Base-by-base conservation (phyloP, 2,797 vertebrate species). In the Orientallactaga sibirica region DNA sequence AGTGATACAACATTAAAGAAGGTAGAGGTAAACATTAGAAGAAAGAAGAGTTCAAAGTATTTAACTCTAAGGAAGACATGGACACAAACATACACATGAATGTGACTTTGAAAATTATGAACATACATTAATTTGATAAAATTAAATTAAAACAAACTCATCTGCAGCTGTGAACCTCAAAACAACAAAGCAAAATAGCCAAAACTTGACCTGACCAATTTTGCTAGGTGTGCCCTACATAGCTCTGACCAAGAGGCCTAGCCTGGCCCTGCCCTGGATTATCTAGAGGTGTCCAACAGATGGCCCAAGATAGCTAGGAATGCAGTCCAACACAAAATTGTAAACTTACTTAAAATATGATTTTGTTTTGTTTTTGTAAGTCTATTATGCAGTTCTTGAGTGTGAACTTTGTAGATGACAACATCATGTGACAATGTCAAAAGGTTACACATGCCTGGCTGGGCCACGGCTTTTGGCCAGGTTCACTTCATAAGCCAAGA, bases 61-160 rank as follows among this genome's bases (percentile, higher is more conserved):
- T 84, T 93, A 70, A 86, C 33, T 86, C 41, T 95, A 48, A 61
- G 37, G 37, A 37, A 18, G 27, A 5, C 58, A 5, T 43, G 29
- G 29, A 77, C 74, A 24, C 48, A 16, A 15, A 19, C 37, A 48
- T 16, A 64, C 11, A 86, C 55, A 90, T 86, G 33, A 73, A 64
- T 0, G 27, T 48, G 48, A 64, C 58, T 75, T 86, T 77, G 73
- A 82, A 92, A 95, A 85, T 87, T 90, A 95, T 25, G 55, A 80
- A 90, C 33, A 95, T 78, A 58, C 75, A 89, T 84, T 94, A 84
- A 29, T 86, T 95, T 58, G 5, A 92, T 76, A 96, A 95, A 95
- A 77, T 86, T 73, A 95, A 86, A 74, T 71, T 66, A 75, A 90
- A 92, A 86, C 43, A 87, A 94, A 76, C 62, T 82, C 5, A 76